Percentiles rank a stretch among this genome's conserved stretches.
phyloP scores from a whole-genome alignment of 2,797 vertebrate genomes.

The Diglossa cyanea region DNA sequence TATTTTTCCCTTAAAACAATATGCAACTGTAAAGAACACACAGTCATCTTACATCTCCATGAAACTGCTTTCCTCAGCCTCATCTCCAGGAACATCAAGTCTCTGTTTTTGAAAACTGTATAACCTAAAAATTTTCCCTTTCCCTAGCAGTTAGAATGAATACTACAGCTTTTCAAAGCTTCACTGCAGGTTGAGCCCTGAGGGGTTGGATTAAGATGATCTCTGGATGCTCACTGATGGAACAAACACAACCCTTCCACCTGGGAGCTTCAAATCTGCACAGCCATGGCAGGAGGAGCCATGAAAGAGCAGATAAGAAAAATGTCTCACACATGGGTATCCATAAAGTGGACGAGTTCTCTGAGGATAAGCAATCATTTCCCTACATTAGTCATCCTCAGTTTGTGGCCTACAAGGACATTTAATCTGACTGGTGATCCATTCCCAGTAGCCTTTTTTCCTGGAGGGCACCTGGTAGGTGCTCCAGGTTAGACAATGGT shows the following conservation, averaged over 20 bases:
- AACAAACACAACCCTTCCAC: neutral
- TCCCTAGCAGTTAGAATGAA: neutral
- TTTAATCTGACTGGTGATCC: neutral
- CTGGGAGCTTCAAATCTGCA: neutral
- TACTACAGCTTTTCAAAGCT: neutral
- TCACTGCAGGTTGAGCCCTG: neutral
- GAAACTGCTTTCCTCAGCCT: neutral
- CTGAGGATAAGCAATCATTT: neutral
- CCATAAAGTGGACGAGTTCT: neutral
- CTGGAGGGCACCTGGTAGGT: neutral
- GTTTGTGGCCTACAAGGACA: neutral
- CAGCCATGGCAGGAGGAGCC: neutral
- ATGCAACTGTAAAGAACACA: neutral
- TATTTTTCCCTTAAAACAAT: neutral
- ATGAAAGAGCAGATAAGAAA: neutral
- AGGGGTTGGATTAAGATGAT: neutral
- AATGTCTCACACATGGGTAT: neutral
- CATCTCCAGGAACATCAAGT: neutral
- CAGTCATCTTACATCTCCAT: neutral
- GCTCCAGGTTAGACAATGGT: neutral
- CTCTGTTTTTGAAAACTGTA: neutral
- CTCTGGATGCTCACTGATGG: neutral
- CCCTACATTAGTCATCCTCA: accelerated
- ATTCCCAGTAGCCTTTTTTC: neutral
- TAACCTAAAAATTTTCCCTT: neutral